Evolutionary conservation across 2,113 vertebrate species (phyloP), one percentile per base, ranked within the genome.

Genomic region (Paramisgurnus dabryanus): DNA sequence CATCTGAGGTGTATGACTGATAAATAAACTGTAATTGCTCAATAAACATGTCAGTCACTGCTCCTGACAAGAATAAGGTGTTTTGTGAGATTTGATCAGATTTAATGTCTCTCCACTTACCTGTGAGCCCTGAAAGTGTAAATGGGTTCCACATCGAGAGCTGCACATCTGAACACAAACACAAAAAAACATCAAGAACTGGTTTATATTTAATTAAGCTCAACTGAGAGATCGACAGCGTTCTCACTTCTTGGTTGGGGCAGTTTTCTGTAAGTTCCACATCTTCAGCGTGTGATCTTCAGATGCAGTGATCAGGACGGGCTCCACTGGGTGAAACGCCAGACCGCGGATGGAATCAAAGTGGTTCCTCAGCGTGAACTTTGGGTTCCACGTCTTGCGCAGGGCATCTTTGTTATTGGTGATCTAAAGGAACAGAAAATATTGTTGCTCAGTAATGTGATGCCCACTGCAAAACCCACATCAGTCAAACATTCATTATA

Each of bases 181-280:
- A n/a, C 3, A 27, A 18, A 50, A 50, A n/a, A 7, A 18, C n/a
- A 18, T 7, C 53, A 34, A 65, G 15, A 68, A 4, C 22, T 34
- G 1, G 15, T 1, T 6, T 9, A 39, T 4, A 67, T 65, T 5
- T 50, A 12, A 18, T 5, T 2, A n/a, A n/a, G n/a, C 4, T 17
- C 13, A 5, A 5, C 17, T 8, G 7, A 27, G 49, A 41, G 40
- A 39, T 13, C 49, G 63, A 3, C 2, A 39, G 22, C 0, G 1
- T 40, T 83, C 92, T 89, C 90, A 99, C 97, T 99, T 99, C 92
- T 99, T 99, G 89, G 95, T 94, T 41, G 98, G 97, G 13, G 96
- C 94, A 0, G 96, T 99, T 93, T 99, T 99, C 88, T 98, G 97
- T 65, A 99, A 94, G 92, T 99, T 99, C 98, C 98, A 99, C 96